phyloP scores from a whole-genome alignment of 2,797 vertebrate genomes.

The Sebastes ruberrimus region DNA sequence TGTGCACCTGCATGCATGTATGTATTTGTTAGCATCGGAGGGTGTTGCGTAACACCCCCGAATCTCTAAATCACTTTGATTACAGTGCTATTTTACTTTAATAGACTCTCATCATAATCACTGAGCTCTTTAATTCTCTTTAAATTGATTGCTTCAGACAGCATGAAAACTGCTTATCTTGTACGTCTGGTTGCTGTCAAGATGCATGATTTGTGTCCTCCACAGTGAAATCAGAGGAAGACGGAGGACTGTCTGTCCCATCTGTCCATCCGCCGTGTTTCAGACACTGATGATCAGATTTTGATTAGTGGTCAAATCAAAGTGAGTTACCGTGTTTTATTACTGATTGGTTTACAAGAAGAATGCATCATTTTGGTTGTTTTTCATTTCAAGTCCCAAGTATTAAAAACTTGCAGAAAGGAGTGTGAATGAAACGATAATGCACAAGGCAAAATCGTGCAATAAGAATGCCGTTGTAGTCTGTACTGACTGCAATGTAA shows the following conservation, averaged over 20 bases:
- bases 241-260: slow-evolving; percentile 1
- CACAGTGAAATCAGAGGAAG: slow-evolving; percentile 48
- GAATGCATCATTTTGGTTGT: background rate
- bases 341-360: background rate
- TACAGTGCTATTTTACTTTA: slow-evolving; percentile 69
- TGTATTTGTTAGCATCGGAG: slow-evolving; percentile 37
- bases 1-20: slow-evolving; percentile 7
- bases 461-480: too few species aligned
- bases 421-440: background rate
- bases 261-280: slow-evolving; percentile 32
- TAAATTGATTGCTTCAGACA: slow-evolving; percentile 70
- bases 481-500: too few species aligned
- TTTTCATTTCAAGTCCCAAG: background rate
- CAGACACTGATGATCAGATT: slow-evolving; percentile 14
- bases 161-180: slow-evolving; percentile 68
- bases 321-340: slow-evolving; percentile 11
- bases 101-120: slow-evolving; percentile 77
- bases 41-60: slow-evolving; percentile 42
- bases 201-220: slow-evolving; percentile 66
- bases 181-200: slow-evolving; percentile 62
- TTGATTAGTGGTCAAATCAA: slow-evolving; percentile 18
- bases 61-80: slow-evolving; percentile 72
- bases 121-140: slow-evolving; percentile 70
- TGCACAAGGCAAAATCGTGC: too few species aligned
- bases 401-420: background rate